A percentile compares a stretch with the other conserved stretches of the same genome.
Conservation (phyloP, 1,140 invertebrate species). For the Hylaeus volcanicus region DNA sequence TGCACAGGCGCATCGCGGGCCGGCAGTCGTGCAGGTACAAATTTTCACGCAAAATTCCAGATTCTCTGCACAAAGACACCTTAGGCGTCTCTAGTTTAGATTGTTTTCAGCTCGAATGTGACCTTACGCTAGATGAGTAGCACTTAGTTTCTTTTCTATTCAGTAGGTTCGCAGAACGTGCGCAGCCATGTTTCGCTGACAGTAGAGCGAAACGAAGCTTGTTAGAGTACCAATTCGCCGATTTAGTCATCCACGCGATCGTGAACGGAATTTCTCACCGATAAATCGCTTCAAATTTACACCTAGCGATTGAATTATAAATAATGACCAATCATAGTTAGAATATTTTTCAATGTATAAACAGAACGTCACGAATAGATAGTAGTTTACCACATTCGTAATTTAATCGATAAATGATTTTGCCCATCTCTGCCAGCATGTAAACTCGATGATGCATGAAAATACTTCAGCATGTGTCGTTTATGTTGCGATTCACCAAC, state of each 20-base stretch:
- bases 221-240: conserved; percentile 12
- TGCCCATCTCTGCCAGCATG: conserved; percentile 4
- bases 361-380: too few species aligned
- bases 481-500: conserved; percentile 7
- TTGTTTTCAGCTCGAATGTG: conserved; percentile 44
- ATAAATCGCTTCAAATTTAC: conserved; percentile 37
- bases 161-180: conserved; percentile 19
- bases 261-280: background rate
- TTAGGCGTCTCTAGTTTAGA: conserved; percentile 58
- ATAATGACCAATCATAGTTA: too few species aligned
- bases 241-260: background rate
- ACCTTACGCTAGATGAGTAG: conserved; percentile 18
- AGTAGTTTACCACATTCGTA: too few species aligned
- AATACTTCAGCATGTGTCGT: conserved; percentile 26
- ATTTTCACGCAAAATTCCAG: conserved; percentile 40
- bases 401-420: too few species aligned
- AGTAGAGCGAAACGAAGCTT: conserved; percentile 28
- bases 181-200: conserved; percentile 6
- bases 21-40: conserved; percentile 62
- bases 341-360: too few species aligned
- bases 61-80: conserved; percentile 42
- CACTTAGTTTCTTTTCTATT: conserved; percentile 5
- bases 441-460: conserved; percentile 24
- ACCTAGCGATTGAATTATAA: background rate
- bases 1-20: conserved; percentile 64